These are phyloP conservation scores for Cydia strobilella DNA, from an alignment of 1,140 invertebrate species.

Conservation along the genomic window DNA sequence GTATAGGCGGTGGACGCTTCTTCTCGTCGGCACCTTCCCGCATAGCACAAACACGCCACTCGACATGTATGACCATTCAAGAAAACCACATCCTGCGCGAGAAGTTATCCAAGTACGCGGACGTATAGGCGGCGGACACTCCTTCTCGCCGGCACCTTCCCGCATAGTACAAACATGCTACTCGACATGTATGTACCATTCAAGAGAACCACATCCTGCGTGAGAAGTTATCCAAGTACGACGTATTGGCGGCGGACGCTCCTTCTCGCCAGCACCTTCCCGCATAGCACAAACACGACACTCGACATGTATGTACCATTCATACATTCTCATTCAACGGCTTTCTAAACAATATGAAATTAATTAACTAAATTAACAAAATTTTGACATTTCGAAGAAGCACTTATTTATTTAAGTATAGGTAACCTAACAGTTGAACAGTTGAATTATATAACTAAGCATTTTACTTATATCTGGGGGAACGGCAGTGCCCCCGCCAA, in stretches of 20 bases:
- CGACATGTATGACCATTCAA: slow-evolving; percentile 79
- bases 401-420: too few relatives aligned
- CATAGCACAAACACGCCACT: slow-evolving; percentile 70
- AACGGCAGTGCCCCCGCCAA: too few relatives aligned
- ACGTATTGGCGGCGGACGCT: slow-evolving; percentile 84
- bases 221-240: slow-evolving; percentile 92
- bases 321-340: neutral
- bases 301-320: slow-evolving; percentile 58
- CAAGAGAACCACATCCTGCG: slow-evolving; percentile 94
- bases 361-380: too few relatives aligned
- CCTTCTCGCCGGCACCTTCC: slow-evolving; percentile 44
- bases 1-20: slow-evolving; percentile 82
- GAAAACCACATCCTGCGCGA: slow-evolving; percentile 94
- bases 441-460: too few relatives aligned
- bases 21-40: slow-evolving; percentile 45
- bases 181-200: slow-evolving; percentile 65
- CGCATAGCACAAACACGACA: slow-evolving; percentile 69
- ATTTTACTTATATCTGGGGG: too few relatives aligned
- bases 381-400: too few relatives aligned
- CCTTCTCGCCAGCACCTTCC: slow-evolving; percentile 44
- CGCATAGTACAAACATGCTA: slow-evolving; percentile 69
- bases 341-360: too few relatives aligned
- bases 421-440: too few relatives aligned
- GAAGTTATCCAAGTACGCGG: slow-evolving; percentile 91
- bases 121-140: slow-evolving; percentile 84